phyloP scores from a whole-genome alignment of 2,797 vertebrate species.

The Prunella strophiata region DNA sequence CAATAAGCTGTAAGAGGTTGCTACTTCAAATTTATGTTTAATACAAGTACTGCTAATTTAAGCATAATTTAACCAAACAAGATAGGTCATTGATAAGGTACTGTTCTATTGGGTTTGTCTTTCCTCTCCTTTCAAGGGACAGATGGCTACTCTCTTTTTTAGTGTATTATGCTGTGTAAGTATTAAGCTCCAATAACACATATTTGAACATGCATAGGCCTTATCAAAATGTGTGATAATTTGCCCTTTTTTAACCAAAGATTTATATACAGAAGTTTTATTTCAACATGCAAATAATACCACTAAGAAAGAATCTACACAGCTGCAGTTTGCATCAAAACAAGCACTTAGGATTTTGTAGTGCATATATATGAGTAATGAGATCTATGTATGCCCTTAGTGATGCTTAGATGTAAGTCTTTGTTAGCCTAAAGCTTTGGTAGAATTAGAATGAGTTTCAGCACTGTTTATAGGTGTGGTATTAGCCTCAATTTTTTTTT shows the following conservation, averaged over 20 bases:
- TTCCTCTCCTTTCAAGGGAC: not conserved
- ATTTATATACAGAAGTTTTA: not conserved
- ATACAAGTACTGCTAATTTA: not conserved
- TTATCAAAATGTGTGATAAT: not conserved
- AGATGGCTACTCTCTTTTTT: not conserved
- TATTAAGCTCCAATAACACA: not conserved
- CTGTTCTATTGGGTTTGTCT: accelerated
- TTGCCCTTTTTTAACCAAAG: not conserved
- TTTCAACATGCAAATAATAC: not conserved
- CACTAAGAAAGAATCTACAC: not conserved
- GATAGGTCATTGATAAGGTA: not conserved
- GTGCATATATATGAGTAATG: not conserved
- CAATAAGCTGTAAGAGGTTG: not conserved
- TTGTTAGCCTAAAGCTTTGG: not conserved
- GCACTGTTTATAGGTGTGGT: not conserved
- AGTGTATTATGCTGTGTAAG: not conserved
- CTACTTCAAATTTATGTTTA: not conserved
- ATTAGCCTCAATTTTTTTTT: not conserved
- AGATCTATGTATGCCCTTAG: not conserved
- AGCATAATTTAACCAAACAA: not conserved
- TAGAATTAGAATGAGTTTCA: not conserved
- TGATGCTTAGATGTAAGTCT: not conserved
- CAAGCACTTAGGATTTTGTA: not conserved
- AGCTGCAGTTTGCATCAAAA: not conserved
- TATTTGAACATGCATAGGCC: too few species aligned